These are phyloP conservation scores for Montipora efflorescens DNA, from an alignment of 64 coral and sea anemone genomes.

Conservation along the genomic window DNA sequence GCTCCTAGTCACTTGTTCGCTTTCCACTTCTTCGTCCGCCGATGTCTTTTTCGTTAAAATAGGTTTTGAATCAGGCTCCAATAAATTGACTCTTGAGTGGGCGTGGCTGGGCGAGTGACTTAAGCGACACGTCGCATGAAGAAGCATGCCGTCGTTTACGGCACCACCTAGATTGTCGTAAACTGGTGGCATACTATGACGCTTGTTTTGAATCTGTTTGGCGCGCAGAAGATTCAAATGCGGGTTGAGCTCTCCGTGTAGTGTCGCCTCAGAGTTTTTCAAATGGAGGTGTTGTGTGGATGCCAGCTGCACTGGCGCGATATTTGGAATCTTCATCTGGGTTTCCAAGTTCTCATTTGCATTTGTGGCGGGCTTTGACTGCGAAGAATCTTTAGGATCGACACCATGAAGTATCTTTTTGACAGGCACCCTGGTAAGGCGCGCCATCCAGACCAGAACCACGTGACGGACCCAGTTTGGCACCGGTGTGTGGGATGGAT, in stretches of 20 bases:
- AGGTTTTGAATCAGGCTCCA: background rate
- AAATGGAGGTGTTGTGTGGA: background rate
- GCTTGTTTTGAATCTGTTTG: background rate
- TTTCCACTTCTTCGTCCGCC: background rate
- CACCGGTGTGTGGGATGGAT: conserved; percentile 81
- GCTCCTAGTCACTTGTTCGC: conserved; percentile 54
- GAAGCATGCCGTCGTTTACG: background rate
- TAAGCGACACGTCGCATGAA: background rate
- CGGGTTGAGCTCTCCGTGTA: conserved; percentile 26
- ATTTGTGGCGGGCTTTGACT: background rate
- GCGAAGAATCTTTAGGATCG: conserved; percentile 16
- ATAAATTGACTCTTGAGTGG: background rate
- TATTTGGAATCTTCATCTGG: conserved; percentile 30
- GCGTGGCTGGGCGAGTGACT: background rate
- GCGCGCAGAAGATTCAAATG: conserved; percentile 7
- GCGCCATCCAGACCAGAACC: conserved; percentile 72
- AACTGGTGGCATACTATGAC: conserved; percentile 14
- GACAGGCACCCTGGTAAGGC: conserved; percentile 40
- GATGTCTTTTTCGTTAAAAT: background rate
- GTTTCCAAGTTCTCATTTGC: background rate
- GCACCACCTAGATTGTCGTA: conserved; percentile 20
- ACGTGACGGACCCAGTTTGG: conserved; percentile 73
- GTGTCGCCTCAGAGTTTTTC: background rate
- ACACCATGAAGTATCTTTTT: conserved; percentile 50
- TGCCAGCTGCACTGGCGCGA: background rate